Conservation (phyloP, 2,113 vertebrate genomes). For the Sula dactylatra region DNA sequence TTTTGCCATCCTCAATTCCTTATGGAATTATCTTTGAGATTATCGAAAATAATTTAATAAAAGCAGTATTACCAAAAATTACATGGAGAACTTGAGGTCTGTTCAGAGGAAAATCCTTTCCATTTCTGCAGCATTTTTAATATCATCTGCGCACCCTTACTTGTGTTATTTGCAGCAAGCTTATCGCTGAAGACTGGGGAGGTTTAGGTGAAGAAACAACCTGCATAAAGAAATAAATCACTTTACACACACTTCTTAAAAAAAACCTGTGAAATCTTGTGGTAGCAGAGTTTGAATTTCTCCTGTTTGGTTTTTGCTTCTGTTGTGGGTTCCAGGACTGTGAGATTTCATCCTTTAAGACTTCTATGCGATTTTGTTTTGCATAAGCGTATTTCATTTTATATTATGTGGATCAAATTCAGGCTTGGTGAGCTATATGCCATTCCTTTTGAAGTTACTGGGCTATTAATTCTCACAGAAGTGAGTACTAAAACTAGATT, state of each 20-base stretch:
- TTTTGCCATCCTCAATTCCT: slow-evolving; percentile 9
- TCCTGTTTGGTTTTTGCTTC: not conserved
- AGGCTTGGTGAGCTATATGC: not conserved
- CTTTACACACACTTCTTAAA: not conserved
- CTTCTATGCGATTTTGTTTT: slow-evolving; percentile 10
- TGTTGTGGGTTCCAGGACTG: not conserved
- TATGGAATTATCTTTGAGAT: slow-evolving; percentile 29
- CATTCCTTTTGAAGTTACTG: slow-evolving; percentile 5
- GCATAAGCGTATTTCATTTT: slow-evolving; percentile 36
- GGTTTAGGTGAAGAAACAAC: slow-evolving; percentile 36
- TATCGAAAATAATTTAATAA: slow-evolving; percentile 12
- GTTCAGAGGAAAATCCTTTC: slow-evolving; percentile 28
- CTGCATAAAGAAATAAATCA: slow-evolving; percentile 11
- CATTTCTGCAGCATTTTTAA: slow-evolving; percentile 1
- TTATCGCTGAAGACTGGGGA: not conserved
- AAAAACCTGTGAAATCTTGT: not conserved
- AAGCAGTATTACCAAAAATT: not conserved
- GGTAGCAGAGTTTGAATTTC: not conserved
- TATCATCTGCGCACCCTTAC: not conserved
- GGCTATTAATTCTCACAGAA: not conserved
- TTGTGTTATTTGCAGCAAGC: slow-evolving; percentile 11
- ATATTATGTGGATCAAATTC: slow-evolving; percentile 2
- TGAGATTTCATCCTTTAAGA: slow-evolving; percentile 41
- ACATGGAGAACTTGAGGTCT: not conserved
- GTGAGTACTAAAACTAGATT: not conserved